A percentile compares a stretch with the other conserved stretches of the same genome.
Evolutionary conservation across 2,888 invertebrate genomes (phyloP).

Genomic region (Macaria liturata): DNA sequence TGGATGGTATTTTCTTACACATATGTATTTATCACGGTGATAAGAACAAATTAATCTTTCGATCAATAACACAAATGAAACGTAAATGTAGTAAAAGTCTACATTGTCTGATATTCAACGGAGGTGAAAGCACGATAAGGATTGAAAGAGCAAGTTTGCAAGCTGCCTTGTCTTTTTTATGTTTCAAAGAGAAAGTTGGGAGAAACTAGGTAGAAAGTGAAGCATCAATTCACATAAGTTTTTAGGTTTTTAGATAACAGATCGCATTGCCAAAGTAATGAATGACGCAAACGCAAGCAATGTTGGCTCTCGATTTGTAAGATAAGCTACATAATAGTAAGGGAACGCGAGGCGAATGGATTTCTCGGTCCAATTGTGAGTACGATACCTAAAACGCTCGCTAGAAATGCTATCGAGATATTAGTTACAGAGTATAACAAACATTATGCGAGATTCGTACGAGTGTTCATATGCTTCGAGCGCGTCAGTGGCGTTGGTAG

Average conservation of each 20-base stretch:
- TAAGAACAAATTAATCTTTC: too few relatives aligned
- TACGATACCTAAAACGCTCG: conserved; percentile 7
- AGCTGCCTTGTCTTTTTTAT: conserved; percentile 31
- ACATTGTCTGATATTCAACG: conserved; percentile 31
- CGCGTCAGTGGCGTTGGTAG: conserved; percentile 57
- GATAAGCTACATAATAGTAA: conserved; percentile 9
- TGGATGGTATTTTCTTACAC: too few relatives aligned
- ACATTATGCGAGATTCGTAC: conserved; percentile 37
- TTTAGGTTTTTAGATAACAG: conserved; percentile 13
- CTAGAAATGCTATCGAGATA: conserved; percentile 1
- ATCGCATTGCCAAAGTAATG: conserved; percentile 6
- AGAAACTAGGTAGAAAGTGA: conserved; percentile 36
- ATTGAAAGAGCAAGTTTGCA: conserved; percentile 30
- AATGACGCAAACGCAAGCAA: conserved; percentile 3
- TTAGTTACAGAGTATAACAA: not conserved
- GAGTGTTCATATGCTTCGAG: conserved; percentile 38
- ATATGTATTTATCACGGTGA: too few relatives aligned
- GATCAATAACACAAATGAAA: conserved; percentile 13
- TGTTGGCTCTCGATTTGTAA: conserved; percentile 16
- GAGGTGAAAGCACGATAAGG: conserved; percentile 50
- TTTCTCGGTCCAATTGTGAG: conserved; percentile 33
- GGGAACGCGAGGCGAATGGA: conserved; percentile 24
- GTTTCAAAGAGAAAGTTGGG: conserved; percentile 42
- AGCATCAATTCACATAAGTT: conserved; percentile 14
- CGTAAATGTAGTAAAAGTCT: not conserved